Evolutionary conservation across 1,140 invertebrate genomes (phyloP), one percentile per base, ranked within the genome.

Genomic region (Lasioglossum albipes): DNA sequence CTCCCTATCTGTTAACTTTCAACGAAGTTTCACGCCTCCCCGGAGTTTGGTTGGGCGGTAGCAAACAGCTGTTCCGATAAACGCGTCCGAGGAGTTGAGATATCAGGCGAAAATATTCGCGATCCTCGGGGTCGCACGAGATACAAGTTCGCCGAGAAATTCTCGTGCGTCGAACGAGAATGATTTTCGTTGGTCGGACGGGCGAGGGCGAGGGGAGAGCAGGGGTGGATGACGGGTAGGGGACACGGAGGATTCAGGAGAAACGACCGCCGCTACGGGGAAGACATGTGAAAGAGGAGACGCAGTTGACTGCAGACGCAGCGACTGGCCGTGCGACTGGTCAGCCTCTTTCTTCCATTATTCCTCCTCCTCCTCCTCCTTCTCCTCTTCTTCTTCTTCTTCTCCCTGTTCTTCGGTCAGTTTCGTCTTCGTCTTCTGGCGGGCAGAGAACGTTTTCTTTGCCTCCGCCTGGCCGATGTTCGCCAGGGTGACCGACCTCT

Each of bases 401-500:
- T 65, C 57, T 73, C 61, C 57, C 73, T 79, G 66, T 52, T 77
- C 75, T 76, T 77, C 59, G 45, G 45, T 12, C 45, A 49, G 45
- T 49, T 69, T 49, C 69, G 49, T 65, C 64, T 41, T 59, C 57
- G 42, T 31, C 52, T 18, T 22, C 67, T 45, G 69, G 65, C 45
- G 54, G 36, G 3, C 36, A 5, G 36, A 3, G 36, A 36, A 5
- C 45, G 68, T 67, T 57, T 79, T 79, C 71, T 52, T 77, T 72
- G 73, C 80, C 83, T 85, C 79, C 73, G 62, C 52, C 81, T 78
- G 66, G 75, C 20, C 70, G 82, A 82, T 84, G 79, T 76, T 85
- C 79, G 73, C 74, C 88, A 85, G 87, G 88, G 87, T 89, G 88
- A 89, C 83, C 87, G 88, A 89, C 88, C 88, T 89, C 87, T 68